Base-by-base conservation (phyloP, 2,113 vertebrate genomes). In the Carassius auratus region DNA sequence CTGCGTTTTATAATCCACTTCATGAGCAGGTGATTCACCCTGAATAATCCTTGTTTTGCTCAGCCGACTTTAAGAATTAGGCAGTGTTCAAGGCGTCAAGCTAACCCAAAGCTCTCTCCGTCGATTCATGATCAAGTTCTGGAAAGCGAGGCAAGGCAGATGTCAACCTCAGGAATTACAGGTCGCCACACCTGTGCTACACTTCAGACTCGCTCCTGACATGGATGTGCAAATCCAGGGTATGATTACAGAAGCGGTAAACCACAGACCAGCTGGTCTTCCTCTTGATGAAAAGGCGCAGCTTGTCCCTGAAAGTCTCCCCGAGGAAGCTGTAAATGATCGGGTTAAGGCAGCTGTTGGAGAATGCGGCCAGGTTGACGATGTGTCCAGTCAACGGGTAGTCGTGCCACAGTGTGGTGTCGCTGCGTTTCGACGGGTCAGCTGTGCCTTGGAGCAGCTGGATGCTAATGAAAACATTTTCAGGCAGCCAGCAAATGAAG, bases 321-420 rank as follows among this genome's bases (percentile, higher is more conserved):
- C 98, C 98, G 0, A 99, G 95, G 90, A 99, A 99, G 91, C 98
- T 98, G 93, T 99, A 99, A 93, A 99, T 97, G 62, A 99, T 97
- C 15, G 98, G 98, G 92, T 99, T 99, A 88, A 99, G 93, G 88
- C 98, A 99, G 93, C 98, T 99, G 83, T 99, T 99, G 87, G 98
- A 99, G 91, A 99, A 99, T 0, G 98, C 98, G 0, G 98, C 98
- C 0, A 99, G 95, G 92, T 98, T 99, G 87, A 99, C 98, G 1
- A 99, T 96, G 26, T 99, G 98, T 86, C 97, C 96, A 0, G 96
- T 96, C 83, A 99, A 92, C 0, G 98, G 98, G 57, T 99, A 96
- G 90, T 96, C 95, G 0, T 99, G 98, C 86, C 96, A 96, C 91
- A 98, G 95, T 33, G 96, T 96, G 86, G 94, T 93, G 81, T 92